Evolutionary conservation across 2,797 vertebrate species (phyloP).

Genomic region (Aselliscus stoliczkanus): DNA sequence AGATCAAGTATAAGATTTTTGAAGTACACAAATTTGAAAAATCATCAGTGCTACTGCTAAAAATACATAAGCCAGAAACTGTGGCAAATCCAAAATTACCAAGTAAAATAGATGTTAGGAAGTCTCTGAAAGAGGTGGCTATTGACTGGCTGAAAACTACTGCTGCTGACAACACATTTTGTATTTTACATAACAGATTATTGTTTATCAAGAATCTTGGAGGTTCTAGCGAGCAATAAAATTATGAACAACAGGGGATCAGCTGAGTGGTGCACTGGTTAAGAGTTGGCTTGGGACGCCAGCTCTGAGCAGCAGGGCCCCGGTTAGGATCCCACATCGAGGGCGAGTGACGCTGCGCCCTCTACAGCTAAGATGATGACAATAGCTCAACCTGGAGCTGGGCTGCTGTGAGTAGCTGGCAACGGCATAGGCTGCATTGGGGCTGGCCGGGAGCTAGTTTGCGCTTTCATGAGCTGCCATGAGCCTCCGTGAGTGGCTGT

Average conservation of each 20-base stretch:
- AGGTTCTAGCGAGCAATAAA: constrained; percentile 8
- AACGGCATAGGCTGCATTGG: too few relatives aligned
- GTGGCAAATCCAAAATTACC: background rate
- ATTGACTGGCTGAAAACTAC: background rate
- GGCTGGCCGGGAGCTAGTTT: too few relatives aligned
- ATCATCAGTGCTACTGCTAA: background rate
- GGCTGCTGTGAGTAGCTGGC: too few relatives aligned
- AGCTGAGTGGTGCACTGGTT: too few relatives aligned
- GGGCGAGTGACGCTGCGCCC: too few relatives aligned
- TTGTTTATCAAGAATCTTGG: background rate
- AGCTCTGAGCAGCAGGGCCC: too few relatives aligned
- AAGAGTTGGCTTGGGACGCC: too few relatives aligned
- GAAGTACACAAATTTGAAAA: constrained; percentile 21
- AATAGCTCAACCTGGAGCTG: too few relatives aligned
- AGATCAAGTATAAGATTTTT: constrained; percentile 28
- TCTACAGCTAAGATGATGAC: too few relatives aligned
- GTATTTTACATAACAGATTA: background rate
- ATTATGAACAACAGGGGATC: background rate
- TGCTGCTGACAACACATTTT: background rate
- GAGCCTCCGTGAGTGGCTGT: too few relatives aligned
- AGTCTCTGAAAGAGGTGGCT: background rate
- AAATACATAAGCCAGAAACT: background rate
- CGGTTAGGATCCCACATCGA: too few relatives aligned
- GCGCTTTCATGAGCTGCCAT: too few relatives aligned
- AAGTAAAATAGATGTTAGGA: background rate